Conservation (phyloP, 2,888 invertebrate genomes). For the Oscheius sp. region DNA sequence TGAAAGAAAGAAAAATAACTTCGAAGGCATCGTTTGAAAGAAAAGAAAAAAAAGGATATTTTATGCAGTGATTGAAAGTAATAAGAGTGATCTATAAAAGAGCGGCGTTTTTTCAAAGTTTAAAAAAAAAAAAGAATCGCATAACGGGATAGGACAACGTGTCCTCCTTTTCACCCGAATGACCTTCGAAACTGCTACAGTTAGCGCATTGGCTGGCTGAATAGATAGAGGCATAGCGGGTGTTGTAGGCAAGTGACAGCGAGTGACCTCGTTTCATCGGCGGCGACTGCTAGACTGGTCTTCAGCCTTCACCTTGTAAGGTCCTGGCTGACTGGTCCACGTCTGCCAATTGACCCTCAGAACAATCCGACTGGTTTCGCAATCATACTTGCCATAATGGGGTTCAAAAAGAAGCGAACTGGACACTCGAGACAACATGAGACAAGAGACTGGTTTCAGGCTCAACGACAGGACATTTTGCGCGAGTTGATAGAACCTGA, state of each 20-base stretch:
- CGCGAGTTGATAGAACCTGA: conserved; percentile 28
- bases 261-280: conserved; percentile 19
- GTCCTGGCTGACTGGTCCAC: background rate
- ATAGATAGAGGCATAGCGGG: background rate
- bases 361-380: background rate
- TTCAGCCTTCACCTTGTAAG: background rate
- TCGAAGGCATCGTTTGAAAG: background rate
- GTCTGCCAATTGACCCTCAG: conserved; percentile 14
- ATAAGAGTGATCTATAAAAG: background rate
- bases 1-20: background rate
- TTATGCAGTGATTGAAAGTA: background rate
- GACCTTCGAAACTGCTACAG: conserved; percentile 14
- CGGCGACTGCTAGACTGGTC: conserved; percentile 5
- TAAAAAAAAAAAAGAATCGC: no score
- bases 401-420: background rate
- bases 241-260: conserved; percentile 4
- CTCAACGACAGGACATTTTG: conserved; percentile 17
- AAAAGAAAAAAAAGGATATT: background rate
- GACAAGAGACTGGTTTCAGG: background rate
- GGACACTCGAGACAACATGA: background rate
- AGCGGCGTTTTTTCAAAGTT: no score
- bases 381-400: no score
- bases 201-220: no score
- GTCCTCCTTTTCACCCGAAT: background rate
- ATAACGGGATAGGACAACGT: background rate